Conservation (phyloP, 2,113 vertebrate species). For the Puma concolor region DNA sequence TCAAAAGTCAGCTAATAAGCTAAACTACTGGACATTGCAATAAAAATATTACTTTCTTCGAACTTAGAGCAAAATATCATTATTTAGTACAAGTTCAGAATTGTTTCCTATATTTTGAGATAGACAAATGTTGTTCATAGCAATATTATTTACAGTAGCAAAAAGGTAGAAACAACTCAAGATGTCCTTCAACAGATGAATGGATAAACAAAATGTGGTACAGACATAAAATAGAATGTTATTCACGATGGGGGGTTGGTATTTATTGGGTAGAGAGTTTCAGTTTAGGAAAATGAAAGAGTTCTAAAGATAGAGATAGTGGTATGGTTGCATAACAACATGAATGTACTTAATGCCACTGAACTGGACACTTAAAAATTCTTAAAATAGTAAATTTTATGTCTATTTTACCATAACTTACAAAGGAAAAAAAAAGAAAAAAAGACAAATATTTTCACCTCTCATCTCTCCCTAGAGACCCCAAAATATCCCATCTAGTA, state of each 20-base stretch:
- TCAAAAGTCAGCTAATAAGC: neutral
- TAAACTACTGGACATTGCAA: neutral
- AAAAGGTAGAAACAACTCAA: neutral
- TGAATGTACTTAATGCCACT: neutral
- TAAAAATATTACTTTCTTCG: slow-evolving; percentile 12
- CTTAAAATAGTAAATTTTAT: neutral
- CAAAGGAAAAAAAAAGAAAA: neutral
- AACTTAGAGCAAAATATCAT: slow-evolving; percentile 6
- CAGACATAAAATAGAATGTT: neutral
- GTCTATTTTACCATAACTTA: neutral
- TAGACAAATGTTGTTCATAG: neutral
- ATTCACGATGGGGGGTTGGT: neutral
- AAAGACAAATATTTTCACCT: slow-evolving; percentile 31
- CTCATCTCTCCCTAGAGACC: neutral
- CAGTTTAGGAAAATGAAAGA: neutral
- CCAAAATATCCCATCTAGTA: neutral
- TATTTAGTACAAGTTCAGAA: slow-evolving; percentile 9
- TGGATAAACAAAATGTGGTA: neutral
- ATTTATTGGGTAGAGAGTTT: neutral
- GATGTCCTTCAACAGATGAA: neutral
- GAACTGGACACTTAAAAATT: neutral
- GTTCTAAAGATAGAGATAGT: neutral
- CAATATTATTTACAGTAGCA: neutral
- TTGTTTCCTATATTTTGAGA: neutral
- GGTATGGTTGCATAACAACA: neutral